Evolutionary conservation across 35 echinoderm and acorn worm genomes (phyloP).

Genomic region (Heliocidaris tuberculata): DNA sequence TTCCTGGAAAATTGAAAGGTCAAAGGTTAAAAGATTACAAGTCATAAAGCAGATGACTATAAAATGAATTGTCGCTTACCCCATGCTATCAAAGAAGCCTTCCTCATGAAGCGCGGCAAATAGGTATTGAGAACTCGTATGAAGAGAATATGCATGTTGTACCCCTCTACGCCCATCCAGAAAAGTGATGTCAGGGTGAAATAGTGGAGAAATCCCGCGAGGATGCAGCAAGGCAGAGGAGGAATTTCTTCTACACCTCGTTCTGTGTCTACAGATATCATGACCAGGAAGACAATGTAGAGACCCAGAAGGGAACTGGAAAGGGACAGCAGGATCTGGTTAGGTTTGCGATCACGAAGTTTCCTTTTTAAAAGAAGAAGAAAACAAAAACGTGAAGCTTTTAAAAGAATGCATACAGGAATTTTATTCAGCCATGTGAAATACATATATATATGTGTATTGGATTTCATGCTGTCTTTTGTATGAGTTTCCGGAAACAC

Average conservation of each 20-base stretch:
- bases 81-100: slow-evolving; percentile 69
- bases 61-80: slow-evolving; percentile 33
- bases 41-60: not conserved
- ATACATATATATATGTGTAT: too few species aligned
- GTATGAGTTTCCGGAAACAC: too few species aligned
- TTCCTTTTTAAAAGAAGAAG: slow-evolving; percentile 32
- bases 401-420: too few species aligned
- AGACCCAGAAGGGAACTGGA: slow-evolving; percentile 59
- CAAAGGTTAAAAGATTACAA: too few species aligned
- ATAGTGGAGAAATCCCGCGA: slow-evolving; percentile 68
- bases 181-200: slow-evolving; percentile 53
- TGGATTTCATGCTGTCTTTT: too few species aligned
- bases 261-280: slow-evolving; percentile 35
- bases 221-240: slow-evolving; percentile 43
- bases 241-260: not conserved
- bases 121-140: slow-evolving; percentile 67
- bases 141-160: slow-evolving; percentile 70
- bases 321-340: slow-evolving; percentile 62
- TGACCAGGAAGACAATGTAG: slow-evolving; percentile 63
- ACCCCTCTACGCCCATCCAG: slow-evolving; percentile 79
- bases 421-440: too few species aligned
- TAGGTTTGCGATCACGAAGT: slow-evolving; percentile 56
- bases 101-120: slow-evolving; percentile 57
- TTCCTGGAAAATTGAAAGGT: too few species aligned
- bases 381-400: too few species aligned